phyloP scores from a whole-genome alignment of 2,888 invertebrate genomes.

The Oscheius onirici region DNA sequence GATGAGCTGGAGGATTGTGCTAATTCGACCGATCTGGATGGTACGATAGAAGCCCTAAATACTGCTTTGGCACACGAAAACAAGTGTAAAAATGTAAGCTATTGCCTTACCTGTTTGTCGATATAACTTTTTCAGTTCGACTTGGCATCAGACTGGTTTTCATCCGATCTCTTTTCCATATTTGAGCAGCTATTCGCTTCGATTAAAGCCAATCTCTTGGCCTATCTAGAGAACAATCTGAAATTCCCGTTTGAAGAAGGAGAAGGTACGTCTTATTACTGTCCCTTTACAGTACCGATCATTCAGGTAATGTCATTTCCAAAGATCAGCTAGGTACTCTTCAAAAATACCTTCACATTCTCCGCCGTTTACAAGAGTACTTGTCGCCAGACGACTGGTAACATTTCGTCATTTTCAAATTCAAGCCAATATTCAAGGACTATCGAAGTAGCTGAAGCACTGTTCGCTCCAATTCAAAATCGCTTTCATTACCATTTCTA shows the following conservation, averaged over 20 bases:
- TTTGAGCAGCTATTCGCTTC: neutral
- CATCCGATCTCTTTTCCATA: neutral
- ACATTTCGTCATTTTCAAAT: neutral
- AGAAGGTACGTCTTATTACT: neutral
- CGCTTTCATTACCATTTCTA: slow-evolving; percentile 47
- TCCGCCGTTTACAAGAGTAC: neutral
- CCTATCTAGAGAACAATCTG: neutral
- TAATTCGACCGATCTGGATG: neutral
- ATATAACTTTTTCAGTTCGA: slow-evolving; percentile 24
- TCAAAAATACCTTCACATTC: neutral
- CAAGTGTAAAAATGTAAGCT: neutral
- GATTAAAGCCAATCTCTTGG: neutral
- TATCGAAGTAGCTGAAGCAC: neutral
- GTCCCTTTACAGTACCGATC: no score
- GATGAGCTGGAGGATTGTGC: neutral
- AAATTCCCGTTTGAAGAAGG: slow-evolving; percentile 26
- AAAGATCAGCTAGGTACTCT: neutral
- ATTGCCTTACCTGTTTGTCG: no score
- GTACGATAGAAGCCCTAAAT: neutral
- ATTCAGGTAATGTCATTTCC: neutral
- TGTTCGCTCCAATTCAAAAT: slow-evolving; percentile 30
- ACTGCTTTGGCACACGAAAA: neutral
- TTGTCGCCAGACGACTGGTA: neutral
- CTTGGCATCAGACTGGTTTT: neutral
- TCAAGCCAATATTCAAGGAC: neutral